A percentile compares a stretch with the other conserved stretches of the same genome.
Evolutionary conservation across 2,113 vertebrate species (phyloP).

Genomic region (Epinephelus cyanopodus): DNA sequence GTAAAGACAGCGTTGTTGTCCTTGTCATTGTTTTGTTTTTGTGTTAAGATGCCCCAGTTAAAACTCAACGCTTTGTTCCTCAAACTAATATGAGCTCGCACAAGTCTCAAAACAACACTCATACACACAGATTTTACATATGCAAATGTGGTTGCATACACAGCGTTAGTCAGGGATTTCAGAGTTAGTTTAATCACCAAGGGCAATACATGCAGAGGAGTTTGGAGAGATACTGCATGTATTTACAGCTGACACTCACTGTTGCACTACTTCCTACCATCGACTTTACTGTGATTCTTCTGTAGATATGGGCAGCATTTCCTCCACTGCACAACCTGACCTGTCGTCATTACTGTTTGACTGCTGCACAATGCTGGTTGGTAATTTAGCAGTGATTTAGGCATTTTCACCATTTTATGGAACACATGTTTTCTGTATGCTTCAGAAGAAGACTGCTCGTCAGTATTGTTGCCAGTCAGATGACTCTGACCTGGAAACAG

Average conservation of each 20-base stretch:
- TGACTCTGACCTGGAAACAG: neutral
- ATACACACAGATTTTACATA: constrained; percentile 46
- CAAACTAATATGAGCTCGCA: constrained; percentile 49
- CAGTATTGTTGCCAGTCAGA: neutral
- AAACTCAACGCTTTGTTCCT: constrained; percentile 61
- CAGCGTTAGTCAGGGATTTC: constrained; percentile 40
- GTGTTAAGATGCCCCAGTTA: constrained; percentile 65
- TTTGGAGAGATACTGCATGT: constrained; percentile 1
- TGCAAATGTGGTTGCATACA: constrained; percentile 42
- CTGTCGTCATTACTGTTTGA: neutral
- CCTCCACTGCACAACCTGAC: neutral
- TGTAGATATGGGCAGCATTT: neutral
- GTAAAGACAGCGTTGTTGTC: constrained; percentile 46
- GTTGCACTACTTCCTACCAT: neutral
- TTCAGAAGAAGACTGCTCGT: neutral
- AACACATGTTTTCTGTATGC: neutral
- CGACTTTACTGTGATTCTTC: neutral
- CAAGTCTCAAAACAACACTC: constrained; percentile 29
- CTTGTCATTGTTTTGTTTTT: constrained; percentile 61
- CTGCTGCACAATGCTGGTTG: neutral
- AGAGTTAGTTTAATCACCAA: constrained; percentile 32
- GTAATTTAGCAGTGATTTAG: neutral
- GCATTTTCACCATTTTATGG: neutral
- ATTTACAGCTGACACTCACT: neutral
- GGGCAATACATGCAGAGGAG: constrained; percentile 1